Percentiles rank a stretch among this genome's conserved stretches.
Evolutionary conservation across 2,888 invertebrate species (phyloP).

Genomic region (Pyrgus malvae): DNA sequence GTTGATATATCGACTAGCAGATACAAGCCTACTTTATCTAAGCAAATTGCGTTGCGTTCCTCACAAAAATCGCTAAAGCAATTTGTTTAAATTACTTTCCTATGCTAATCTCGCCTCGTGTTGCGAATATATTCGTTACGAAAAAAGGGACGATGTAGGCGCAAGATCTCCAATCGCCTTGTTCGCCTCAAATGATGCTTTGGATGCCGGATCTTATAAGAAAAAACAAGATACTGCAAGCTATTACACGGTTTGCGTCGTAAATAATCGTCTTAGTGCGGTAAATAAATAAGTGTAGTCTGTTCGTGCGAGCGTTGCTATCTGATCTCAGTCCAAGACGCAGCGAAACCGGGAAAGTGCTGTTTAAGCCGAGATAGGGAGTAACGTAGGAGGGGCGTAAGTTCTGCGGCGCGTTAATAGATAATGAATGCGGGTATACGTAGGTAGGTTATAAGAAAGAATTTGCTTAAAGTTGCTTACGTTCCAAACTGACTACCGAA

Average conservation of each 20-base stretch:
- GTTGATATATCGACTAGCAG: conserved; percentile 29
- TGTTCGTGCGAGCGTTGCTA: conserved; percentile 57
- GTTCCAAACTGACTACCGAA: conserved; percentile 59
- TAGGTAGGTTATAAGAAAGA: conserved; percentile 55
- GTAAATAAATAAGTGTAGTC: conserved; percentile 78
- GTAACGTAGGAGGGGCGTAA: conserved; percentile 66
- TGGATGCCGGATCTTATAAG: conserved; percentile 53
- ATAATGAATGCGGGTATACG: conserved; percentile 70
- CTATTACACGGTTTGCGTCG: conserved; percentile 73
- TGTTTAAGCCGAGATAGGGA: conserved; percentile 73
- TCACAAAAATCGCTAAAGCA: conserved; percentile 72
- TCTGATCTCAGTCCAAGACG: conserved; percentile 70
- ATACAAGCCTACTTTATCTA: conserved; percentile 53
- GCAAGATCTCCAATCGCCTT: conserved; percentile 52
- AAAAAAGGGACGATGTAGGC: conserved; percentile 52
- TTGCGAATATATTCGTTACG: conserved; percentile 64
- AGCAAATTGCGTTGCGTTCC: conserved; percentile 59
- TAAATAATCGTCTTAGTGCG: conserved; percentile 73
- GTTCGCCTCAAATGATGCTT: conserved; percentile 62
- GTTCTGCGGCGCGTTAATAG: conserved; percentile 72
- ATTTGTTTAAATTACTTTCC: conserved; percentile 77
- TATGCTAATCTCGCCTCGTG: conserved; percentile 70
- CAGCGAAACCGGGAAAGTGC: conserved; percentile 64
- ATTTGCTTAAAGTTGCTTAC: conserved; percentile 62
- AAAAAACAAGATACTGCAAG: conserved; percentile 68